Conservation (phyloP, 2,797 vertebrate genomes). For the Pangasius sanitwongsei region DNA sequence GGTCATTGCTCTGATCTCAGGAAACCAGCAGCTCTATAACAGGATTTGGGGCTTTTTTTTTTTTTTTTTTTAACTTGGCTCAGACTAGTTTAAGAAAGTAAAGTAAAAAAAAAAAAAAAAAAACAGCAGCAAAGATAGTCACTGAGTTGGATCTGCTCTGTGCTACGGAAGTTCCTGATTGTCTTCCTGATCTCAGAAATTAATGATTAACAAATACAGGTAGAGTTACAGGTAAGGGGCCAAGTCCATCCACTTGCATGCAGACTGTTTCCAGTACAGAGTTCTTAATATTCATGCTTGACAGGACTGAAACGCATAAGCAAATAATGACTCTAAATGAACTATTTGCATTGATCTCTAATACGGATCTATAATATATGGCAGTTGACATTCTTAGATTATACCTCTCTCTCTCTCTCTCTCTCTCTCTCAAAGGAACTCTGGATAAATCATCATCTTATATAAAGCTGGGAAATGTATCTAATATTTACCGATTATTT, state of each 20-base stretch:
- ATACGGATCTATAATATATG: neutral
- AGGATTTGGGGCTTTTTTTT: neutral
- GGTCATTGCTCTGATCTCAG: slow-evolving; percentile 56
- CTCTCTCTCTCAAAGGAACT: neutral
- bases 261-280: neutral
- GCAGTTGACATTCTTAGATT: neutral
- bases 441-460: neutral
- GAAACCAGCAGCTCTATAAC: neutral
- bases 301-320: neutral
- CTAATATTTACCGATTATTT: neutral
- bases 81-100: neutral
- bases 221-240: slow-evolving; percentile 59
- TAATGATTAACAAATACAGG: slow-evolving; percentile 74
- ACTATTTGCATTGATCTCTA: neutral
- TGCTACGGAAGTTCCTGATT: slow-evolving; percentile 45
- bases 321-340: neutral
- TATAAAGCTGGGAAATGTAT: neutral
- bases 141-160: slow-evolving; percentile 36
- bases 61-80: neutral
- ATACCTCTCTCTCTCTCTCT: neutral
- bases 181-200: slow-evolving; percentile 58
- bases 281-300: neutral
- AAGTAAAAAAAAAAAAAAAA: no score
- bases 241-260: slow-evolving; percentile 65
- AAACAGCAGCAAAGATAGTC: neutral